phyloP scores from a whole-genome alignment of 2,888 invertebrate genomes.

The Melanophora roralis region DNA sequence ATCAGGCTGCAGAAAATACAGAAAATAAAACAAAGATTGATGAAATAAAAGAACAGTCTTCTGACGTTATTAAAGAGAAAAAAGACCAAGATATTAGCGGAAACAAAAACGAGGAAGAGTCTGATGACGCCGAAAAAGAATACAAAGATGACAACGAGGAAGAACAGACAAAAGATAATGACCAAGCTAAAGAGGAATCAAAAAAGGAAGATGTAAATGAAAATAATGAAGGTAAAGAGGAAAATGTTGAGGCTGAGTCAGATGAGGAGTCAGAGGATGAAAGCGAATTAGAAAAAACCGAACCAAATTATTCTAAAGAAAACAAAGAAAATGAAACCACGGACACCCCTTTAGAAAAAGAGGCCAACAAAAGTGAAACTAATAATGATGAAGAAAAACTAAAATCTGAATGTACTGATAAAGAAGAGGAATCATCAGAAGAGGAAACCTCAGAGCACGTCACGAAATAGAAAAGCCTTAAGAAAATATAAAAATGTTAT shows the following conservation, averaged over 20 bases:
- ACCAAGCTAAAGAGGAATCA: neutral
- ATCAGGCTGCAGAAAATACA: neutral
- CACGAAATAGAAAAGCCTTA: constrained; percentile 13
- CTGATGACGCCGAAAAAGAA: neutral
- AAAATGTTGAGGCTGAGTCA: neutral
- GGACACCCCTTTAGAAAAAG: neutral
- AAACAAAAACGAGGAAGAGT: neutral
- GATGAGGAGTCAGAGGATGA: constrained; percentile 15
- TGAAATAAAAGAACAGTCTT: neutral
- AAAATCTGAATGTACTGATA: constrained; percentile 1
- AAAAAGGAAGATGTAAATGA: constrained; percentile 5
- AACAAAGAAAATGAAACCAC: constrained; percentile 1
- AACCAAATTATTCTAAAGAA: constrained; percentile 31
- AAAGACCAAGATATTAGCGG: neutral
- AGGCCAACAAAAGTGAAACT: constrained; percentile 32
- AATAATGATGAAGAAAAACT: constrained; percentile 15
- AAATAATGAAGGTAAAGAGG: neutral
- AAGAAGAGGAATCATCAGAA: constrained; percentile 40
- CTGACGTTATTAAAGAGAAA: neutral
- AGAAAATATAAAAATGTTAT: neutral
- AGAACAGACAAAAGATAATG: neutral
- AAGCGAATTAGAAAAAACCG: constrained; percentile 14
- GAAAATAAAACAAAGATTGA: neutral
- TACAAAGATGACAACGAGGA: neutral
- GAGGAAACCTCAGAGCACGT: constrained; percentile 18